Evolutionary conservation across 2,888 invertebrate genomes (phyloP).

Genomic region (Dryobotodes eremita): DNA sequence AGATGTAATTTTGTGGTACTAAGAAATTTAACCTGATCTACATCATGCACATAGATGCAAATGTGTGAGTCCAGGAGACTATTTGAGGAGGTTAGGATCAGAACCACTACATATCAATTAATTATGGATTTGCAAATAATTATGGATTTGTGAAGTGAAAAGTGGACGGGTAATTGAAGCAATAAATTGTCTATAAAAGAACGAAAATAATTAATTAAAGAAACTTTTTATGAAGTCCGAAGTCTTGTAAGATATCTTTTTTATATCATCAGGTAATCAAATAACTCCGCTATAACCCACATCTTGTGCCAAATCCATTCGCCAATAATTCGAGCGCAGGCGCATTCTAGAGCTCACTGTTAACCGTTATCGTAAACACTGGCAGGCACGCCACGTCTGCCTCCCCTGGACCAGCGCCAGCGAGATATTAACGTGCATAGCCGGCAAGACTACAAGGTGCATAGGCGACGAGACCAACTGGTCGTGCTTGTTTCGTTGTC

Average conservation of each 20-base stretch:
- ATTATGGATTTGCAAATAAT: not conserved
- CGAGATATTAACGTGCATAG: slow-evolving; percentile 41
- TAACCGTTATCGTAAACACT: slow-evolving; percentile 70
- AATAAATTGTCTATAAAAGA: not conserved
- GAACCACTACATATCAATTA: too few relatives aligned
- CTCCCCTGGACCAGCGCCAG: slow-evolving; percentile 60
- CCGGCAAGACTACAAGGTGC: slow-evolving; percentile 4
- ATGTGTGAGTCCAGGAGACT: not conserved
- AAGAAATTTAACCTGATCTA: not conserved
- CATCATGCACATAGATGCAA: not conserved
- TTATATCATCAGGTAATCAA: not conserved
- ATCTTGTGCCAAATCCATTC: slow-evolving; percentile 11
- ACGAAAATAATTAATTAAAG: not conserved
- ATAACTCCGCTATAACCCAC: not conserved
- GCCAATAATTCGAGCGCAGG: slow-evolving; percentile 43
- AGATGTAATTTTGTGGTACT: not conserved
- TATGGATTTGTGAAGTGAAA: not conserved
- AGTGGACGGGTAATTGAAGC: not conserved
- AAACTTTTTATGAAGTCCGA: not conserved
- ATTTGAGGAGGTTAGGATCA: too few relatives aligned
- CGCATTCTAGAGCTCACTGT: slow-evolving; percentile 61
- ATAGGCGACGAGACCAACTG: slow-evolving; percentile 3
- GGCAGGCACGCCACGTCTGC: slow-evolving; percentile 57
- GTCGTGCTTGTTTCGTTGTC: slow-evolving; percentile 26
- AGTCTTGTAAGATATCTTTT: not conserved